These are phyloP conservation scores for Drosophila borealis DNA, from an alignment of 2,888 invertebrate species.

Conservation along the genomic window DNA sequence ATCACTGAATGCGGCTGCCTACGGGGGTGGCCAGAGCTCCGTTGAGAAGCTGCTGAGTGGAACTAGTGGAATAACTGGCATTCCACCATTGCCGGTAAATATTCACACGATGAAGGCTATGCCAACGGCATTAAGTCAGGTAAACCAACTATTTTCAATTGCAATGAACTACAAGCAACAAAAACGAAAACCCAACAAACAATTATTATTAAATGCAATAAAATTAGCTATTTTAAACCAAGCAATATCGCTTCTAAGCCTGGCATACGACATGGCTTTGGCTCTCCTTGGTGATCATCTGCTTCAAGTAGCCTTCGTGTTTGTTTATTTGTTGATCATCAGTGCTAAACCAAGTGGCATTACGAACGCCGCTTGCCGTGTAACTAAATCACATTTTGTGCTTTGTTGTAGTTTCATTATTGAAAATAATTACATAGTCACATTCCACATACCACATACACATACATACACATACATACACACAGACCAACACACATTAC, in stretches of 20 bases:
- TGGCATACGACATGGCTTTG: slow-evolving; percentile 51
- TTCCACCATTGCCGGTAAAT: slow-evolving; percentile 85
- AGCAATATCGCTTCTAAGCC: slow-evolving; percentile 46
- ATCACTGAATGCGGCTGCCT: slow-evolving; percentile 85
- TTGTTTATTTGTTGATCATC: slow-evolving; percentile 48
- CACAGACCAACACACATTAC: slow-evolving; percentile 4
- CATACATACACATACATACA: slow-evolving; percentile 11
- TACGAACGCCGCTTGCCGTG: slow-evolving; percentile 39
- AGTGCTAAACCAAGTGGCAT: slow-evolving; percentile 24
- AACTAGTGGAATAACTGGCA: slow-evolving; percentile 84
- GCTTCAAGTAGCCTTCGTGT: slow-evolving; percentile 51
- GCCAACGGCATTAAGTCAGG: slow-evolving; percentile 85
- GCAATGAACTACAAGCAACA: slow-evolving; percentile 69
- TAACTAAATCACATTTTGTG: slow-evolving; percentile 60
- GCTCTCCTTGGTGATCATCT: slow-evolving; percentile 41
- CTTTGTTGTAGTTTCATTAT: slow-evolving; percentile 82
- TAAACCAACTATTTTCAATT: slow-evolving; percentile 83
- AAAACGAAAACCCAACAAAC: slow-evolving; percentile 46
- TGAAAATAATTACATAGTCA: slow-evolving; percentile 73
- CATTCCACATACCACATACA: slow-evolving; percentile 1
- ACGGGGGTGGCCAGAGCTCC: slow-evolving; percentile 83
- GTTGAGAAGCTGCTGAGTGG: slow-evolving; percentile 86
- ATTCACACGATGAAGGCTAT: slow-evolving; percentile 85
- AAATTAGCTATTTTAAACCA: slow-evolving; percentile 38
- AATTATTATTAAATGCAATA: slow-evolving; percentile 32